These are phyloP conservation scores for Helarctos malayanus DNA, from an alignment of 2,797 vertebrate species.

Conservation along the genomic window DNA sequence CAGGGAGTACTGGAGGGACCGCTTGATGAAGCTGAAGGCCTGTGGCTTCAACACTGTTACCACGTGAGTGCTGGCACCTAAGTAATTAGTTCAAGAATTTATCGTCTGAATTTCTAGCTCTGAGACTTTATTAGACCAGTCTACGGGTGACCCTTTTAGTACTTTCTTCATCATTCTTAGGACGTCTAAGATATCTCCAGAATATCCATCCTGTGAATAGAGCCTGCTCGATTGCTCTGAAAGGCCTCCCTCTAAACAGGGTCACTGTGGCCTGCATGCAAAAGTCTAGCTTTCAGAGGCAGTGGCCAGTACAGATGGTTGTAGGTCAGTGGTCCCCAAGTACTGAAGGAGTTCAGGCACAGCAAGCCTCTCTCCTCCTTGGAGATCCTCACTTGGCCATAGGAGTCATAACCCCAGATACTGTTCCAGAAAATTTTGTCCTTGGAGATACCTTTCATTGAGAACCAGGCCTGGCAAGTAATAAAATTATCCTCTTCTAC, in stretches of 20 bases:
- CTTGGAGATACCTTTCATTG: neutral
- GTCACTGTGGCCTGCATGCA: neutral
- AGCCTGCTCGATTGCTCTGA: neutral
- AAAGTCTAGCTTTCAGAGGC: neutral
- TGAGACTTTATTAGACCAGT: neutral
- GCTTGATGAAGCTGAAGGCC: conserved; percentile 95
- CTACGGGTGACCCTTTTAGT: neutral
- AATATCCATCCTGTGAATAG: neutral
- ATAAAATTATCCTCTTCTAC: neutral
- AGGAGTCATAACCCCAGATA: neutral
- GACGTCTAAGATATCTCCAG: neutral
- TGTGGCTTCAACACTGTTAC: conserved; percentile 97
- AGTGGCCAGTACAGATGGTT: neutral
- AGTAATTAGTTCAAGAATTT: neutral
- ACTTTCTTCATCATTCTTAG: neutral
- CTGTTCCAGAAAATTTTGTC: neutral
- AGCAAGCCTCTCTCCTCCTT: neutral
- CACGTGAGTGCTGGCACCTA: conserved; percentile 89
- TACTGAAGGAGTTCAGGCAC: neutral
- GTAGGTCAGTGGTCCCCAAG: neutral
- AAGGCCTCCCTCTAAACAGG: neutral
- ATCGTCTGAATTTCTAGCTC: neutral
- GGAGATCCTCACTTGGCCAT: neutral
- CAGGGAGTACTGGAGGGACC: conserved; percentile 95
- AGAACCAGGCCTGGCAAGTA: neutral